Base-by-base conservation (phyloP, 2,113 vertebrate genomes). In the Ceyx margarethae region DNA sequence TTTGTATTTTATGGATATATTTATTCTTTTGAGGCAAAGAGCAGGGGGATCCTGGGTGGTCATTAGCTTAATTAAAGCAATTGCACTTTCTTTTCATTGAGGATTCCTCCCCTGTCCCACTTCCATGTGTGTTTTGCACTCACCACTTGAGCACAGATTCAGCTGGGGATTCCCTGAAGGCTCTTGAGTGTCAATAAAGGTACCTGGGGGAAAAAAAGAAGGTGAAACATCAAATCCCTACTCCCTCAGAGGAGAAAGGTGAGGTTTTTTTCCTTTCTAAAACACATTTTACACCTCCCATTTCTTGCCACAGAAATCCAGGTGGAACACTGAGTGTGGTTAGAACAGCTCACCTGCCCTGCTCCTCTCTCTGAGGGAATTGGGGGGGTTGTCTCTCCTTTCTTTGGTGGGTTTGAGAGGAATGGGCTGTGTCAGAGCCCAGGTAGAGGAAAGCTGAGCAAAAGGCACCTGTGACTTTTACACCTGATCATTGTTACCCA, bases 401-500 rank as follows among this genome's bases (percentile, higher is more conserved):
- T 48, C 3, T 13, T 10, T 40, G 33, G 65, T 22, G 86, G 42
- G 4, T 85, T 83, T 33, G 84, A 14, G 66, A 58, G 64, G 67
- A 80, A 21, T 0, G 7, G 60, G 86, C 35, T 87, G 28, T 42
- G 7, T 42, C 72, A 23, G 81, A 58, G 50, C 64, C 66, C 71
- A 7, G 69, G 48, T 58, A 14, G 23, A 56, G 7, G 58, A 45
- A 89, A 76, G 81, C 89, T 51, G 87, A 77, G 91, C 78, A 48
- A 81, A 60, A 57, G 0, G 12, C 4, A 20, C 75, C 68, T 83
- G 71, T 78, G 81, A 81, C 94, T 97, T 92, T 95, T 84, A 89
- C 93, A 96, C 91, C 72, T 62, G 85, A 83, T 83, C 76, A 7
- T 89, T 91, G 92, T 95, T 85, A 91, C 86, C 79, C 37, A 29